A percentile compares a stretch with the other conserved stretches of the same genome.
Evolutionary conservation across 2,797 vertebrate genomes (phyloP).

Genomic region (Poecilia velifera): DNA sequence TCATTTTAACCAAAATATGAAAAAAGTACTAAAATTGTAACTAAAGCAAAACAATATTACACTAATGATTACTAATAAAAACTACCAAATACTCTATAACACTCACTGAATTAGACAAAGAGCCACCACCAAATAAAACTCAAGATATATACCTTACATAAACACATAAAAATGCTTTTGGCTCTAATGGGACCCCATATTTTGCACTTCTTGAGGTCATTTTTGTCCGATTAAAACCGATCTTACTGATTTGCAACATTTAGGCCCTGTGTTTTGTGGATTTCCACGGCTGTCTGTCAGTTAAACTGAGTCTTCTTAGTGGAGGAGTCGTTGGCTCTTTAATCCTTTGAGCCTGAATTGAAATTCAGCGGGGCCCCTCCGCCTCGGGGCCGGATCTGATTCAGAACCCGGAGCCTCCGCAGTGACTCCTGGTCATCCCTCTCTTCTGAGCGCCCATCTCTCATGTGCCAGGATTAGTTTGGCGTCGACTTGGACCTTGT

Average conservation of each 20-base stretch:
- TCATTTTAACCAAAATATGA: no score
- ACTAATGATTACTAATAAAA: no score
- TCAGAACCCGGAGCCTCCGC: background rate
- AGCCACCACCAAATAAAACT: no score
- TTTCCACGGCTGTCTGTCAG: background rate
- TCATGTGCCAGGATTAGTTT: constrained; percentile 61
- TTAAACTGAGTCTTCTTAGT: constrained; percentile 5
- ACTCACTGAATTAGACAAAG: no score
- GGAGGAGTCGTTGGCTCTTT: constrained; percentile 20
- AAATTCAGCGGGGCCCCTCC: constrained; percentile 48
- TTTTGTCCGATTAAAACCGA: background rate
- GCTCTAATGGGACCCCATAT: no score
- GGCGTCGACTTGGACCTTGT: constrained; percentile 50
- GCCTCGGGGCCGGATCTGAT: constrained; percentile 24
- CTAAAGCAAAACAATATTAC: no score
- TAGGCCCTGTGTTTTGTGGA: background rate
- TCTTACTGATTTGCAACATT: background rate
- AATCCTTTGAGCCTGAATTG: constrained; percentile 55
- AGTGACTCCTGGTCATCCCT: constrained; percentile 31
- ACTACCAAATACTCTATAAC: no score
- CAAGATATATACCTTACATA: no score
- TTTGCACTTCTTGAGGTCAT: background rate
- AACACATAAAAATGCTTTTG: no score
- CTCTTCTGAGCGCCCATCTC: constrained; percentile 37
- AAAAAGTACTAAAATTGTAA: no score